These are phyloP conservation scores for Formica selysi DNA, from an alignment of 1,140 invertebrate genomes.

Conservation along the genomic window DNA sequence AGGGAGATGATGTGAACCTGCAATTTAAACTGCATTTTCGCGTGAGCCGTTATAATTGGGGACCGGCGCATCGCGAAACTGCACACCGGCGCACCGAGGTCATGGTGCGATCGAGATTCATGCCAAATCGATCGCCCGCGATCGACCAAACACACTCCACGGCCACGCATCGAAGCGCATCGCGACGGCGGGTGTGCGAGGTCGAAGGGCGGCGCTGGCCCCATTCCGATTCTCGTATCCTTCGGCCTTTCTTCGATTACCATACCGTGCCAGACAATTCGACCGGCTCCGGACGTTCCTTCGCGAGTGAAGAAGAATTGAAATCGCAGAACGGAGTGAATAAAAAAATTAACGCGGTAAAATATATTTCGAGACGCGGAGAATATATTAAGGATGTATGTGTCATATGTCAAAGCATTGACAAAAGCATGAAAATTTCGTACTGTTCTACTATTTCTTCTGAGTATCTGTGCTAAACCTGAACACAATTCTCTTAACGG, in stretches of 20 bases:
- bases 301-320: neutral
- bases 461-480: too few relatives aligned
- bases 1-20: constrained; percentile 73
- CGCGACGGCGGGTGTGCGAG: constrained; percentile 17
- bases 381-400: too few relatives aligned
- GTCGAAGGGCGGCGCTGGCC: constrained; percentile 60
- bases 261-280: constrained; percentile 33
- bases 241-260: constrained; percentile 51
- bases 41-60: constrained; percentile 82
- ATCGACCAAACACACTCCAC: constrained; percentile 11
- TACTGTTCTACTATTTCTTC: too few relatives aligned
- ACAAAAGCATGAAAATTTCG: too few relatives aligned
- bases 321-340: neutral
- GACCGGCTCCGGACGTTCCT: neutral
- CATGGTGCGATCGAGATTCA: constrained; percentile 62
- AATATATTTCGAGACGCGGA: too few relatives aligned
- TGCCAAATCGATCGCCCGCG: constrained; percentile 47
- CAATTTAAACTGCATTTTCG: constrained; percentile 83
- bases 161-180: constrained; percentile 25
- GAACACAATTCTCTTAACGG: too few relatives aligned
- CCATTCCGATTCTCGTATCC: constrained; percentile 53
- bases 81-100: constrained; percentile 39
- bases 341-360: neutral
- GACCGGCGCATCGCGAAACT: constrained; percentile 52
- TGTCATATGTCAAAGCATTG: too few relatives aligned